Evolutionary conservation across 1,140 invertebrate genomes (phyloP), one percentile per base, ranked within the genome.

Genomic region (Brachionus manjavacas): DNA sequence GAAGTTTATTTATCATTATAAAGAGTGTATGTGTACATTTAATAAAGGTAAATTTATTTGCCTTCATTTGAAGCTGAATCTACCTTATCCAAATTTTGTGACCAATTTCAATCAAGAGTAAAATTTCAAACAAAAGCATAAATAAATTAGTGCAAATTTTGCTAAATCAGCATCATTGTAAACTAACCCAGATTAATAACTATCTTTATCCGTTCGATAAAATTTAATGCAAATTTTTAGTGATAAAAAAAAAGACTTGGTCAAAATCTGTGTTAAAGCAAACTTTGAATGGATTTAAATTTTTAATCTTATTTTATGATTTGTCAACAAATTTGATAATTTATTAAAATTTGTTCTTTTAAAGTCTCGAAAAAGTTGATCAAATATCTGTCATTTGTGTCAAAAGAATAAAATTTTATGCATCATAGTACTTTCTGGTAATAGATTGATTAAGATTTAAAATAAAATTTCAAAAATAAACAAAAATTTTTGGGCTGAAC

Each of bases 1-100:
- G 39, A 74, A 74, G 70, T 74, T 74, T 74, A 74, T 74, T 74
- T 74, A 74, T 74, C 70, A 74, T 74, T 74, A 74, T 23, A 41
- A 46, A 74, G 70, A 41, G 39, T 74, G 35, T 74, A 41, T 41
- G 16, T 39, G 35, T 41, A 43, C 39, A 39, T 41, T 41, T 41
- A 41, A 41, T 74, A 74, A 74, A 74, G 66, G 66, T 68, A 68
- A 68, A 68, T 68, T 68, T 35, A 28, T 68, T 68, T 68, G 25
- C 66, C 25, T 68, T 68, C 31, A 68, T 68, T 68, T 68, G 66
- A 68, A 68, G 25, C 16, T 28, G 31, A 74, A 74, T 74, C 70
- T 74, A 74, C 70, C 39, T 74, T 74, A 41, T 74, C 39, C 35
- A 74, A 43, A 39, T 74, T 74, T 74, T 74, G 9, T 74, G 31